Conservation (phyloP, 2,888 invertebrate genomes). For the Thera britannica region DNA sequence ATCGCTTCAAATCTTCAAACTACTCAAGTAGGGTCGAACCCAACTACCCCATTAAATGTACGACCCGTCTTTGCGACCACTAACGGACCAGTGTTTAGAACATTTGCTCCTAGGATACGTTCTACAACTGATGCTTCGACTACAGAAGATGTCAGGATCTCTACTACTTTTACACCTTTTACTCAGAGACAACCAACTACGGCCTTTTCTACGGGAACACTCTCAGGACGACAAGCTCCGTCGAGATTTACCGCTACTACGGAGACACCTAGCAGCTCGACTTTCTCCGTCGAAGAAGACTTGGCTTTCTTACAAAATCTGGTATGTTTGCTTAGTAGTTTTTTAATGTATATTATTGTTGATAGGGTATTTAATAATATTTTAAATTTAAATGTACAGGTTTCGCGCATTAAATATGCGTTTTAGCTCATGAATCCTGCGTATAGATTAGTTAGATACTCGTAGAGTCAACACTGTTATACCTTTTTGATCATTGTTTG, state of each 20-base stretch:
- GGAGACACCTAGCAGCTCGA: slow-evolving; percentile 74
- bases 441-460: too few species aligned
- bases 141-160: slow-evolving; percentile 68
- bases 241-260: slow-evolving; percentile 64
- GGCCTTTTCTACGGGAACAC: slow-evolving; percentile 47
- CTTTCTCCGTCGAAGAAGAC: slow-evolving; percentile 83
- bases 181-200: slow-evolving; percentile 61
- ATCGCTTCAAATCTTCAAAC: slow-evolving; percentile 73
- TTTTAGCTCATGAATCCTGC: too few species aligned
- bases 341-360: too few species aligned
- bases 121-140: slow-evolving; percentile 59
- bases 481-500: slow-evolving; percentile 43
- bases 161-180: slow-evolving; percentile 70
- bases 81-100: slow-evolving; percentile 55
- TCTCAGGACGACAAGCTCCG: slow-evolving; percentile 56
- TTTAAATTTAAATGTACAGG: too few species aligned
- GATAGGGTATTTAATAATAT: too few species aligned
- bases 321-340: slow-evolving; percentile 63
- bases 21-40: slow-evolving; percentile 67
- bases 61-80: slow-evolving; percentile 70
- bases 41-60: slow-evolving; percentile 68
- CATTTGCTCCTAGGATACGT: slow-evolving; percentile 60
- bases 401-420: too few species aligned
- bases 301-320: slow-evolving; percentile 85
- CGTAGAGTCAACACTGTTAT: too few species aligned